A percentile compares a stretch with the other conserved stretches of the same genome.
These are phyloP conservation scores for Chauna torquata DNA, from an alignment of 2,113 vertebrate genomes.

Conservation along the genomic window DNA sequence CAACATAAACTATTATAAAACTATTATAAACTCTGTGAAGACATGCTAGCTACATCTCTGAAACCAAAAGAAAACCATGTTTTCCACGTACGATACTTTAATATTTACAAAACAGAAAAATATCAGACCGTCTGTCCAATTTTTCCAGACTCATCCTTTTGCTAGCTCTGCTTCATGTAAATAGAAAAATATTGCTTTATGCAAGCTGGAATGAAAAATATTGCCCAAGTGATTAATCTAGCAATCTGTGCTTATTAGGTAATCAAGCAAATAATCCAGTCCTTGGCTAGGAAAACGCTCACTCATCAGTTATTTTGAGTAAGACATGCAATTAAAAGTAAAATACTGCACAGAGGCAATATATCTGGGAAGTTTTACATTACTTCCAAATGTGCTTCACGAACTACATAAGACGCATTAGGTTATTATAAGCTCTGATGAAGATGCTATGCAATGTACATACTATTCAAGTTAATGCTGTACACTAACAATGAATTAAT, in stretches of 20 bases:
- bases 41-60: background rate
- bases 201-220: background rate
- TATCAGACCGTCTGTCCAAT: background rate
- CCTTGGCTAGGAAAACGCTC: background rate
- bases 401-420: background rate
- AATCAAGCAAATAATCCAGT: background rate
- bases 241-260: background rate
- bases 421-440: slow-evolving; percentile 5
- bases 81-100: background rate
- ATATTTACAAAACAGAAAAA: background rate
- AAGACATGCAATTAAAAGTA: slow-evolving; percentile 63
- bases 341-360: background rate
- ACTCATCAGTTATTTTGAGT: slow-evolving; percentile 26
- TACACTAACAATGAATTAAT: background rate
- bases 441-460: background rate
- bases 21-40: background rate
- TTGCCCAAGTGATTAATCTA: background rate
- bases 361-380: background rate
- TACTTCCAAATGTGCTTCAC: slow-evolving; percentile 37
- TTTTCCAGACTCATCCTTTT: background rate
- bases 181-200: background rate
- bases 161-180: background rate
- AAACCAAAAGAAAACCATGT: background rate
- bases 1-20: background rate
- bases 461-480: background rate